Evolutionary conservation across 2,113 vertebrate species (phyloP).

Genomic region (Columba livia): DNA sequence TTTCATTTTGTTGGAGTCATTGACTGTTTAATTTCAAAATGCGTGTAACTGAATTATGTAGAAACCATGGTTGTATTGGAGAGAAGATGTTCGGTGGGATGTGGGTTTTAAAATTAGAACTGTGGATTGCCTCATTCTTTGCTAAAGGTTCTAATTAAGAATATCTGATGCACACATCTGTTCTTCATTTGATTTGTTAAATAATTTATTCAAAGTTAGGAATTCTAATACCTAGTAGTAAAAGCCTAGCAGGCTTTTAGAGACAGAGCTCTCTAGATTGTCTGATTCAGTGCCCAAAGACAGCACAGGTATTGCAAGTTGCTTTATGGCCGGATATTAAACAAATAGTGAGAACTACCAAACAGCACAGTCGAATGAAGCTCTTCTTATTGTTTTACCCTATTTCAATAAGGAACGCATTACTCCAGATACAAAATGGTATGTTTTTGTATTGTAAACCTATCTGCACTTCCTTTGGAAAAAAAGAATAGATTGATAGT

Average conservation of each 20-base stretch:
- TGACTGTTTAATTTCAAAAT: background rate
- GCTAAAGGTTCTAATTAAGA: background rate
- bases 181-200: background rate
- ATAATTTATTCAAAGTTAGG: background rate
- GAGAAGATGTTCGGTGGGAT: background rate
- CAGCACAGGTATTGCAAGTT: background rate
- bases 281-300: background rate
- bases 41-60: background rate
- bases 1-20: background rate
- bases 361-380: background rate
- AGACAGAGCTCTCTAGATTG: background rate
- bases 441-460: background rate
- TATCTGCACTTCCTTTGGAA: background rate
- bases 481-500: background rate
- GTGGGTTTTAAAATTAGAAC: background rate
- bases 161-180: background rate
- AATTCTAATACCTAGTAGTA: background rate
- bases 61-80: background rate
- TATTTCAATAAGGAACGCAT: background rate
- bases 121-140: background rate
- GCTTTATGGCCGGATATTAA: background rate
- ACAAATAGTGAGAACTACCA: background rate
- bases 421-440: background rate
- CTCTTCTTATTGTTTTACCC: background rate
- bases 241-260: background rate